Conservation (phyloP, 2,113 vertebrate genomes). For the Rhabdornis inornatus region DNA sequence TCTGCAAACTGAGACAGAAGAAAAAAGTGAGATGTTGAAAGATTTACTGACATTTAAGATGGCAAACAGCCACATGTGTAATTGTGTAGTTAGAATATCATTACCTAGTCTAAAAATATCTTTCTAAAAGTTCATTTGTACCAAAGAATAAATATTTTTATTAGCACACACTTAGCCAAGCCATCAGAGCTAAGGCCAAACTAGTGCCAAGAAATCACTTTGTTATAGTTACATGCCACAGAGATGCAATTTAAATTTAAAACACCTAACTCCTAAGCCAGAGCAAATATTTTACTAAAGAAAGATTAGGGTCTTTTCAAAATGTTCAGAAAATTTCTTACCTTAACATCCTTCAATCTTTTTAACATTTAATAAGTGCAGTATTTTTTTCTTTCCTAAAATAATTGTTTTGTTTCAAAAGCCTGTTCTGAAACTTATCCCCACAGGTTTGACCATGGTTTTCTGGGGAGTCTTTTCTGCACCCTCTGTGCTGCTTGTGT, state of each 20-base stretch:
- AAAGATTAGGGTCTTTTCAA: background rate
- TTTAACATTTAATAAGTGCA: background rate
- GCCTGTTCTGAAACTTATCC: background rate
- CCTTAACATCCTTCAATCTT: background rate
- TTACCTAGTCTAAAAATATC: background rate
- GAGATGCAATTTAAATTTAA: background rate
- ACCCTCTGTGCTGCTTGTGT: background rate
- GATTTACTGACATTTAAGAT: background rate
- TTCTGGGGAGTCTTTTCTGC: background rate
- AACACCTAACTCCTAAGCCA: background rate
- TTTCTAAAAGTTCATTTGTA: background rate
- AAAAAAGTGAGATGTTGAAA: background rate
- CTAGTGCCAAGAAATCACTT: background rate
- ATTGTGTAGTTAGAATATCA: background rate
- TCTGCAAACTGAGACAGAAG: background rate
- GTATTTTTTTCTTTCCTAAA: background rate
- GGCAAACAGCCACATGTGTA: background rate
- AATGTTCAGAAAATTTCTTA: background rate
- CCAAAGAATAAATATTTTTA: background rate
- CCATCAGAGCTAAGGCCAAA: background rate
- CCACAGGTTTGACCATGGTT: background rate
- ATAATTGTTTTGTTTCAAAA: background rate
- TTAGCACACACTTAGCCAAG: background rate
- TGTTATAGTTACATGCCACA: background rate
- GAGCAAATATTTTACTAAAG: background rate